phyloP scores from a whole-genome alignment of 2,888 invertebrate genomes.

The Pandemis corylana region DNA sequence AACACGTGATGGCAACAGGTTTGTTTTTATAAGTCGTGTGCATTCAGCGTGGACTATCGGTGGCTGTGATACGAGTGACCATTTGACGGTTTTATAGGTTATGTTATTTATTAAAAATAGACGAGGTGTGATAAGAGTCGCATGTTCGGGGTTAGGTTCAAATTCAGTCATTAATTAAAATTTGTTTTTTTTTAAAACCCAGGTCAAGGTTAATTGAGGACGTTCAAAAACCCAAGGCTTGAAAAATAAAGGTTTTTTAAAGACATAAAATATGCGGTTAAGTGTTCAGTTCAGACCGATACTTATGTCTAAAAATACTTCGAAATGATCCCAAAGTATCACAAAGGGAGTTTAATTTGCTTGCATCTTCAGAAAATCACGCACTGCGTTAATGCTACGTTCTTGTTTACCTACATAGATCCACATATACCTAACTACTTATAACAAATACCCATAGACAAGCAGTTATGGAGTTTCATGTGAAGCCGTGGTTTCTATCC shows the following conservation, averaged over 20 bases:
- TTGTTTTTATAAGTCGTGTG: conserved; percentile 38
- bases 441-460: neutral
- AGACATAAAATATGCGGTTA: conserved; percentile 12
- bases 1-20: conserved; percentile 43
- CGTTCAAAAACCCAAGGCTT: neutral
- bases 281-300: neutral
- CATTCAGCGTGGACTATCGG: conserved; percentile 37
- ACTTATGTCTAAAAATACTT: conserved; percentile 7
- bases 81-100: conserved; percentile 24
- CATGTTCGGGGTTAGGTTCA: conserved; percentile 9
- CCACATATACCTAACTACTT: neutral
- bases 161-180: neutral
- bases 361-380: neutral
- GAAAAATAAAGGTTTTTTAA: neutral
- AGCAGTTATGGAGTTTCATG: too few species aligned
- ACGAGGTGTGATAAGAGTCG: conserved; percentile 2
- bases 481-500: too few species aligned
- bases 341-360: neutral
- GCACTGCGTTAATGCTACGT: too few species aligned
- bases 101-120: conserved; percentile 15
- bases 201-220: neutral
- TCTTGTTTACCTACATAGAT: neutral
- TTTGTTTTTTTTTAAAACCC: neutral
- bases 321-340: neutral
- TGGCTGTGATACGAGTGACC: conserved; percentile 27